These are phyloP conservation scores for Boloria euphrosyne DNA, from an alignment of 2,888 invertebrate genomes.

Conservation along the genomic window DNA sequence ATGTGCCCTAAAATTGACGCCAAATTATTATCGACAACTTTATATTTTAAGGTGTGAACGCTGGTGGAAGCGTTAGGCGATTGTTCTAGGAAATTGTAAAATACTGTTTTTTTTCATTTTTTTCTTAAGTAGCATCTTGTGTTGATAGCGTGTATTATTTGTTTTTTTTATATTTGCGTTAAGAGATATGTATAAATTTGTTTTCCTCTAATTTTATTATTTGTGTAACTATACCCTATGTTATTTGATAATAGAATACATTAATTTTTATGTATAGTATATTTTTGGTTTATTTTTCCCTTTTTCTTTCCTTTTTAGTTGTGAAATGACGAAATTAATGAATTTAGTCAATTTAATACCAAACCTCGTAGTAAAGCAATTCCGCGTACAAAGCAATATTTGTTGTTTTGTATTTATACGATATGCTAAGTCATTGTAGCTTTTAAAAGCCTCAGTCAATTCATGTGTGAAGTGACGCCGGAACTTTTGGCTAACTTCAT, in stretches of 20 bases:
- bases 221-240: slow-evolving; percentile 81
- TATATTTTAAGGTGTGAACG: slow-evolving; percentile 55
- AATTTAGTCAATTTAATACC: slow-evolving; percentile 40
- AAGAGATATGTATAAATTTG: slow-evolving; percentile 81
- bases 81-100: slow-evolving; percentile 78
- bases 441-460: slow-evolving; percentile 49
- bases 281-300: slow-evolving; percentile 68
- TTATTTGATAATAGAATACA: slow-evolving; percentile 82
- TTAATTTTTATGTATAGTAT: slow-evolving; percentile 80
- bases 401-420: slow-evolving; percentile 15
- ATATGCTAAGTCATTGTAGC: slow-evolving; percentile 49
- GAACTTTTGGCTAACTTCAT: slow-evolving; percentile 5
- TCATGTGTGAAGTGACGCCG: not conserved
- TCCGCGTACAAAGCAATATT: slow-evolving; percentile 23
- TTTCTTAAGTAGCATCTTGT: slow-evolving; percentile 70
- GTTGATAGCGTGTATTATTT: slow-evolving; percentile 79
- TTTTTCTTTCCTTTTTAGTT: slow-evolving; percentile 50
- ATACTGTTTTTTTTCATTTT: slow-evolving; percentile 72
- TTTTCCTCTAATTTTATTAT: slow-evolving; percentile 81
- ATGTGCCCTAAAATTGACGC: slow-evolving; percentile 70
- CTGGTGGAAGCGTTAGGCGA: slow-evolving; percentile 58
- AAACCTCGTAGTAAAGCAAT: slow-evolving; percentile 38
- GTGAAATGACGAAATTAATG: slow-evolving; percentile 25
- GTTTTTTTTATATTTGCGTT: slow-evolving; percentile 78
- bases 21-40: slow-evolving; percentile 67